Base-by-base conservation (phyloP, 2,797 vertebrate genomes). In the Rhynchotus rufescens region DNA sequence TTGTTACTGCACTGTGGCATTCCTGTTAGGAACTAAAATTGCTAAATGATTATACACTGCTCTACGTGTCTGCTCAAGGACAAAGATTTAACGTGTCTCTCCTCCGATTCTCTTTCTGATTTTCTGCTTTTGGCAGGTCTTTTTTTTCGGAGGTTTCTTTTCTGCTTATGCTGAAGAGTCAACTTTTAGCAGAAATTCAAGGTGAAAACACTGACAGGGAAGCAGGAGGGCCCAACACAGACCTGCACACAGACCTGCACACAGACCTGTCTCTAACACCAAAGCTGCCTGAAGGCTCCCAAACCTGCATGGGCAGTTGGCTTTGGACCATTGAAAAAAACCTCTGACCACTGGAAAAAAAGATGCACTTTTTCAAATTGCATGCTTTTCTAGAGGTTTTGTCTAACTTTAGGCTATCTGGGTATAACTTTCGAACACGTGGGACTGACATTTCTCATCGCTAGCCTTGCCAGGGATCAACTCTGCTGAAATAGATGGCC, bases 401-500 rank as follows among this genome's bases (percentile, higher is more conserved):
- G 74, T 83, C 47, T 79, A 28, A 77, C 77, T 91, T 67, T 40
- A 54, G 57, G 25, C 42, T 56, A 77, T 54, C 30, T 74, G 26
- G 23, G 36, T 30, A 9, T 40, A 51, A 42, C 47, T 89, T 88
- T 56, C 51, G 68, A 88, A 42, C 11, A 1, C 1, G 22, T 14
- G 54, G 32, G 36, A 54, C 54, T 72, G 57, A 56, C 25, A 69
- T 78, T 88, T 72, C 61, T 80, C 61, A 47, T 20, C 77, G 57
- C 67, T 64, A 21, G 30, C 60, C 67, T 73, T 59, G 17, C 17
- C 47, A 60, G 22, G 19, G n/a, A 80, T 80, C 81, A 74, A 19
- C 19, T 80, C 10, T 49, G 65, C 59, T 78, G 69, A 92, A 83
- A 89, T 5, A 84, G 49, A 84, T 11, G n/a, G 51, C 66, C 78